Percentiles rank a stretch among this genome's conserved stretches.
Evolutionary conservation across 2,888 invertebrate species (phyloP).

Genomic region (Agriopis marginaria): DNA sequence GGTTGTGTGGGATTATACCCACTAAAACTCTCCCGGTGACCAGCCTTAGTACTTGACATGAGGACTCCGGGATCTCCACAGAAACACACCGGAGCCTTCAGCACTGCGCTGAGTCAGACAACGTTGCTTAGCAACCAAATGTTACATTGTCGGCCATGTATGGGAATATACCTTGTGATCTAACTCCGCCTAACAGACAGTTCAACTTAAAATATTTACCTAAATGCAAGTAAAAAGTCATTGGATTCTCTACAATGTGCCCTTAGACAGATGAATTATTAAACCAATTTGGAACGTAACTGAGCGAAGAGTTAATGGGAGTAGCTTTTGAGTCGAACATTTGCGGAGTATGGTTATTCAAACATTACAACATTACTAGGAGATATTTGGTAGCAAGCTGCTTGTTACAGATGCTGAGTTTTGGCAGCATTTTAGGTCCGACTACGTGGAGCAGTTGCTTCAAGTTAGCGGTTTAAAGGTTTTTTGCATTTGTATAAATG

Average conservation of each 20-base stretch:
- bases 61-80: too few species aligned
- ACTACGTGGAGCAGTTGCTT: conserved; percentile 13
- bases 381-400: conserved; percentile 30
- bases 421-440: conserved; percentile 27
- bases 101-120: too few species aligned
- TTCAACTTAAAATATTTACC: background rate
- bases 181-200: too few species aligned
- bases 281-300: background rate
- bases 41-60: too few species aligned
- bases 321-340: conserved; percentile 9
- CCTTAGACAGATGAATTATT: background rate
- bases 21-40: too few species aligned
- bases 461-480: conserved; percentile 21
- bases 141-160: too few species aligned
- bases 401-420: conserved; percentile 21
- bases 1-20: too few species aligned
- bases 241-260: too few species aligned
- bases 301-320: background rate
- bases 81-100: too few species aligned
- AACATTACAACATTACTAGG: conserved; percentile 24
- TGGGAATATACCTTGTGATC: too few species aligned
- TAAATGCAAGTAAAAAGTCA: too few species aligned
- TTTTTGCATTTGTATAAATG: conserved; percentile 15
- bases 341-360: conserved; percentile 18
- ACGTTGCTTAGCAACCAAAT: too few species aligned